Evolutionary conservation across 2,888 invertebrate species (phyloP).

Genomic region (Xylota sylvarum): DNA sequence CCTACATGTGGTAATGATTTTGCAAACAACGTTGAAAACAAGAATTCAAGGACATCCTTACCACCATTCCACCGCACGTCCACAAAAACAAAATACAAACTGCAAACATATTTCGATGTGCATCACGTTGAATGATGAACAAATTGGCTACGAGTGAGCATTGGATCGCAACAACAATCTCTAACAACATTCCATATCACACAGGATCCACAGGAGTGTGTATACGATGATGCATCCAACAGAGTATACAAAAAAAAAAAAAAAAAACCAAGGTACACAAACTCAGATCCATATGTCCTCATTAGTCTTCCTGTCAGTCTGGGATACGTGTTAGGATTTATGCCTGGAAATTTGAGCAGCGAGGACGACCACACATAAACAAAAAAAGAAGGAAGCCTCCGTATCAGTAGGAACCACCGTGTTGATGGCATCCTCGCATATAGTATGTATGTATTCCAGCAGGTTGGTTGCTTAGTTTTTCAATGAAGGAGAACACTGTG

Average conservation of each 20-base stretch:
- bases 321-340: slow-evolving; percentile 72
- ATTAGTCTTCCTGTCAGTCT: slow-evolving; percentile 74
- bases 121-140: slow-evolving; percentile 70
- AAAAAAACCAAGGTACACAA: slow-evolving; percentile 32
- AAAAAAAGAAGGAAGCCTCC: slow-evolving; percentile 12
- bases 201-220: background rate
- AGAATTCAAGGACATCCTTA: slow-evolving; percentile 40
- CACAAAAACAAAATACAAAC: slow-evolving; percentile 23
- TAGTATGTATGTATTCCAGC: no score
- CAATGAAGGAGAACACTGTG: slow-evolving; percentile 49
- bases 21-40: slow-evolving; percentile 32
- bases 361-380: slow-evolving; percentile 27
- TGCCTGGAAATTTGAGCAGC: slow-evolving; percentile 53
- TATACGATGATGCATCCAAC: slow-evolving; percentile 15
- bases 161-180: slow-evolving; percentile 57
- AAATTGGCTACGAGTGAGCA: slow-evolving; percentile 61
- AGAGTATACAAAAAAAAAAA: slow-evolving; percentile 15
- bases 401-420: slow-evolving; percentile 4
- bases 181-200: background rate
- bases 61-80: slow-evolving; percentile 21
- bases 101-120: slow-evolving; percentile 57
- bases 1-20: slow-evolving; percentile 13
- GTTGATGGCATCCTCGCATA: slow-evolving; percentile 14
- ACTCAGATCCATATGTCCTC: slow-evolving; percentile 67
- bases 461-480: slow-evolving; percentile 59